Evolutionary conservation across 1,140 invertebrate species (phyloP).

Genomic region (Matsumurasca onukii): DNA sequence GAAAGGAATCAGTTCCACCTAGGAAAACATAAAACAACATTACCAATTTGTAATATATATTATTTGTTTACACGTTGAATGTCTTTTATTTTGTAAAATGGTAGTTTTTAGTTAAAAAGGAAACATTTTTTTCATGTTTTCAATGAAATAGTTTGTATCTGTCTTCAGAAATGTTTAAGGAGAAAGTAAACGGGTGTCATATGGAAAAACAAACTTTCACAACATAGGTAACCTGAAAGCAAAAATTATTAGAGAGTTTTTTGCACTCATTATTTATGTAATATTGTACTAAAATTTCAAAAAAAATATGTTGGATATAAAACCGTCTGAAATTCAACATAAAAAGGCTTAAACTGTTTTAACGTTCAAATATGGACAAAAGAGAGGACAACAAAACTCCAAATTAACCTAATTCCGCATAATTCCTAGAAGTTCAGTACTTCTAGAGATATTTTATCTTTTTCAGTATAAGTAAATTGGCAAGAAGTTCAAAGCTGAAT

Average conservation of each 20-base stretch:
- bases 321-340: too few relatives aligned
- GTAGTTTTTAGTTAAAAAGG: background rate
- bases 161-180: background rate
- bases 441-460: background rate
- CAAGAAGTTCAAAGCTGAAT: background rate
- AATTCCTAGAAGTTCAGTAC: too few relatives aligned
- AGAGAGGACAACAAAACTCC: too few relatives aligned
- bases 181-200: background rate
- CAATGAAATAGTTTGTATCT: background rate
- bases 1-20: constrained; percentile 65
- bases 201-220: background rate
- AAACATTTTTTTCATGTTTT: background rate
- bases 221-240: background rate
- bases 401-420: too few relatives aligned
- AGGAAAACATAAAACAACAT: background rate
- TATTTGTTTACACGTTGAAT: background rate
- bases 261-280: too few relatives aligned
- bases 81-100: background rate
- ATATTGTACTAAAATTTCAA: too few relatives aligned
- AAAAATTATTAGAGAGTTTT: too few relatives aligned
- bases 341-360: too few relatives aligned
- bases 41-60: background rate
- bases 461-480: background rate
- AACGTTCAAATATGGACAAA: too few relatives aligned
- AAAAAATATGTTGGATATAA: too few relatives aligned